phyloP scores from a whole-genome alignment of 1,140 invertebrate genomes.

The Ruditapes philippinarum region DNA sequence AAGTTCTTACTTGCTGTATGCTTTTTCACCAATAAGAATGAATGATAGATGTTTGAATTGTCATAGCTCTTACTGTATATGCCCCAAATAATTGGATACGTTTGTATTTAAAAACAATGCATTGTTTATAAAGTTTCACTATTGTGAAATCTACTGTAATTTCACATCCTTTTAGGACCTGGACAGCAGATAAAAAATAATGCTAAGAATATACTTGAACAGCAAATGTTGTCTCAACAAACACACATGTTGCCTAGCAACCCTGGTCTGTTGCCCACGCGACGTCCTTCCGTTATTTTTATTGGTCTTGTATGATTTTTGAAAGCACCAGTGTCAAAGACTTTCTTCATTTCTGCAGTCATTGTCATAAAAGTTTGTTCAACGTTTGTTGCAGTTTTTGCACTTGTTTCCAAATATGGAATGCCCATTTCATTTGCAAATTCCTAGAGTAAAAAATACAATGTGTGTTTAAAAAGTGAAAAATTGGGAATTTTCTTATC shows the following conservation, averaged over 20 bases:
- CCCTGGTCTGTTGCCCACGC: background rate
- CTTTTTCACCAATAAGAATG: too few relatives aligned
- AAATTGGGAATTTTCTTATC: too few relatives aligned
- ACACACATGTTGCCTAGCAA: constrained; percentile 17
- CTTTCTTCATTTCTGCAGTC: constrained; percentile 87
- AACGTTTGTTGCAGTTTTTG: constrained; percentile 87
- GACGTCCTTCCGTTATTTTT: background rate
- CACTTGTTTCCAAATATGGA: constrained; percentile 88
- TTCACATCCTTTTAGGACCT: background rate
- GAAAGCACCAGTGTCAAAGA: constrained; percentile 78
- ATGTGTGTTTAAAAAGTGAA: too few relatives aligned
- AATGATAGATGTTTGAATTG: too few relatives aligned
- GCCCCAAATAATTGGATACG: too few relatives aligned
- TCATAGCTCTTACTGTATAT: too few relatives aligned
- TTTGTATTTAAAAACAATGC: too few relatives aligned
- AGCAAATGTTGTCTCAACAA: constrained; percentile 19
- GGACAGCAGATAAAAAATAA: background rate
- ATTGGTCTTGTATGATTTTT: background rate
- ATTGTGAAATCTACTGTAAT: background rate
- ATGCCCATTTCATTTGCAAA: constrained; percentile 99
- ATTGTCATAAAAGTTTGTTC: constrained; percentile 87
- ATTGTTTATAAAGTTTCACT: too few relatives aligned
- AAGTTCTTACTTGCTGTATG: too few relatives aligned
- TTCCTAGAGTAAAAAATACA: too few relatives aligned
- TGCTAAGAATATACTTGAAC: background rate